Conservation (phyloP, 2,888 invertebrate genomes). For the Caprella mutica region DNA sequence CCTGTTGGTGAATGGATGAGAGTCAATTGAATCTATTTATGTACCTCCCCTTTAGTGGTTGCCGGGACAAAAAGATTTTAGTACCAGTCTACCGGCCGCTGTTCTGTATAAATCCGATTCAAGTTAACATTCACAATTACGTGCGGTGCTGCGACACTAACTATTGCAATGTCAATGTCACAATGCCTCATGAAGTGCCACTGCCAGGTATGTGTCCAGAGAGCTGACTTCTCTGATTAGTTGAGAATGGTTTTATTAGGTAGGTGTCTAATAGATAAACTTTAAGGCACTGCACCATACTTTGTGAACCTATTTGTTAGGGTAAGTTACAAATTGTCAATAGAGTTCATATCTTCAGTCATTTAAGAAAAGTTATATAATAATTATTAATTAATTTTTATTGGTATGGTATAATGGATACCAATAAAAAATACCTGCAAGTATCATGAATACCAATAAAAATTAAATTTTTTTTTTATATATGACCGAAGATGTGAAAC, state of each 20-base stretch:
- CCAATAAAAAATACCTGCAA: too few relatives aligned
- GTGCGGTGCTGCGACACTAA: slow-evolving; percentile 12
- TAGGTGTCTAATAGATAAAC: too few relatives aligned
- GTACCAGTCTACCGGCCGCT: background rate
- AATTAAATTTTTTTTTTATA: too few relatives aligned
- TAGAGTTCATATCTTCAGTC: too few relatives aligned
- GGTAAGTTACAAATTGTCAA: too few relatives aligned
- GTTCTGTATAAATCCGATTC: background rate
- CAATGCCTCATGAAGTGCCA: slow-evolving; percentile 5
- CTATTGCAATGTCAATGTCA: slow-evolving; percentile 15
- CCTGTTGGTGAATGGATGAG: slow-evolving; percentile 8
- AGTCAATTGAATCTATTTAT: background rate
- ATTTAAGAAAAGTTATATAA: too few relatives aligned
- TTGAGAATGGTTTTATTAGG: background rate
- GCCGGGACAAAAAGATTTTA: background rate
- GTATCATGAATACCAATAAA: too few relatives aligned
- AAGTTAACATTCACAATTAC: background rate
- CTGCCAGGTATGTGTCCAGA: slow-evolving; percentile 9
- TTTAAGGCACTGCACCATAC: too few relatives aligned
- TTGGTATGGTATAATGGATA: too few relatives aligned
- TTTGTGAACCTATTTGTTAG: too few relatives aligned
- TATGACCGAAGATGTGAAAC: too few relatives aligned
- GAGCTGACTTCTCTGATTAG: background rate
- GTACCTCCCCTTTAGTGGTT: slow-evolving; percentile 7
- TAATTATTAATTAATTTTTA: too few relatives aligned